A percentile compares a stretch with the other conserved stretches of the same genome.
Conservation (phyloP, 2,113 vertebrate genomes). For the Zootoca vivipara region DNA sequence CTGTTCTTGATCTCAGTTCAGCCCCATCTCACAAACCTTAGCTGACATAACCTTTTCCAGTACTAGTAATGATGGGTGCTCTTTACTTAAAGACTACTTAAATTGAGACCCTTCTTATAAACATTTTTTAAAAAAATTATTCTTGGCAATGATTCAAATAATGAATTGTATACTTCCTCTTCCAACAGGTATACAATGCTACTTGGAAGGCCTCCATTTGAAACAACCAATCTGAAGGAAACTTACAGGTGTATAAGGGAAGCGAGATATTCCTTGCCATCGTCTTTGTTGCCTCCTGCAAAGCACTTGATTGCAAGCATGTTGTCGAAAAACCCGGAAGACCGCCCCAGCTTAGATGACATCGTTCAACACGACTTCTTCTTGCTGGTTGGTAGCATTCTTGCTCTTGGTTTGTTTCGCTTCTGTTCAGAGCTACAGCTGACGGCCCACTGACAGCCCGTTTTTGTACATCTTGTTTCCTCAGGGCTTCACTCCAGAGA, state of each 20-base stretch:
- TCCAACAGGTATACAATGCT: constrained; percentile 94
- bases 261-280: constrained; percentile 91
- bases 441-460: constrained; percentile 19
- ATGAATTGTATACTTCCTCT: background rate
- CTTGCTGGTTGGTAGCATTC: constrained; percentile 82
- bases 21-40: too few relatives aligned
- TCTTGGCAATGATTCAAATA: background rate
- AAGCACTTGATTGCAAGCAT: constrained; percentile 92
- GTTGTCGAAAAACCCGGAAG: constrained; percentile 91
- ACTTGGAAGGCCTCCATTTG: constrained; percentile 93
- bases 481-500: constrained; percentile 96
- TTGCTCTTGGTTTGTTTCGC: background rate
- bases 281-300: constrained; percentile 87
- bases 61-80: background rate
- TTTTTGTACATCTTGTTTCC: background rate
- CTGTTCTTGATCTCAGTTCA: background rate
- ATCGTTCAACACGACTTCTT: constrained; percentile 95
- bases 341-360: constrained; percentile 90
- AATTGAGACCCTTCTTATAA: background rate
- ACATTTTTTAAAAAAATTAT: background rate
- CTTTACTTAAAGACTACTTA: background rate
- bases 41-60: background rate
- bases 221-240: constrained; percentile 98
- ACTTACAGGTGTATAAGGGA: constrained; percentile 96
- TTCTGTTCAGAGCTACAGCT: background rate